Base-by-base conservation (phyloP, 2,888 invertebrate genomes). In the Plagodis dolabraria region DNA sequence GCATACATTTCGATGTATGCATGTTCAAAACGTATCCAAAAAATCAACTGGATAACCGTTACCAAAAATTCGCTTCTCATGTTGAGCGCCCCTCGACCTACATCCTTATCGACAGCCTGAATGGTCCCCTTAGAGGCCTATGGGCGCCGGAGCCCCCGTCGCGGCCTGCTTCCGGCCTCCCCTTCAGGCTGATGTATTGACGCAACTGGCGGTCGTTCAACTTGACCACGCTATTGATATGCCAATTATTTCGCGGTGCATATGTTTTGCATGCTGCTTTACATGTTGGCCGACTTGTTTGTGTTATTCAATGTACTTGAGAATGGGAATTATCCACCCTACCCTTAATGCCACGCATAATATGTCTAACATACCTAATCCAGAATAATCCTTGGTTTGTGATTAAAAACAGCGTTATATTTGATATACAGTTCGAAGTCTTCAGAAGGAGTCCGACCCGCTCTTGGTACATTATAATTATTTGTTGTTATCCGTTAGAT, bases 141-240 rank as follows among this genome's bases (percentile, higher is more conserved):
- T 5, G 42, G 33, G 40, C 35, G 6, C 43, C 34, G 44, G 43
- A 6, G 49, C 43, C 40, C 34, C 7, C 36, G 33, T 34, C 22
- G 42, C 33, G 62, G 56, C 52, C 59, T 60, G 64, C 34, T 63
- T 67, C 67, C 67, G 64, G 53, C 57, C 52, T 36, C 60, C 62
- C 53, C 53, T 48, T 54, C 54, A 48, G 54, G 42, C 35, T 64
- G 67, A 67, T 67, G 64, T 64, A 67, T 62, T 38, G 53, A 38
- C 53, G 45, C 33, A 57, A 61, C 63, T 60, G 61, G 12, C 62
- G 62, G 62, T 57, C 66, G 60, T 63, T 63, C 60, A 65, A 63
- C 65, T 47, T 54, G 54, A 43, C 33, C 11, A 7, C 8, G 10
- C 54, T 52, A 62, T 65, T 58, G 56, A 64, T 58, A 58, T 58